Base-by-base conservation (phyloP, 2,888 invertebrate genomes). In the Pristionchus maxplancki region DNA sequence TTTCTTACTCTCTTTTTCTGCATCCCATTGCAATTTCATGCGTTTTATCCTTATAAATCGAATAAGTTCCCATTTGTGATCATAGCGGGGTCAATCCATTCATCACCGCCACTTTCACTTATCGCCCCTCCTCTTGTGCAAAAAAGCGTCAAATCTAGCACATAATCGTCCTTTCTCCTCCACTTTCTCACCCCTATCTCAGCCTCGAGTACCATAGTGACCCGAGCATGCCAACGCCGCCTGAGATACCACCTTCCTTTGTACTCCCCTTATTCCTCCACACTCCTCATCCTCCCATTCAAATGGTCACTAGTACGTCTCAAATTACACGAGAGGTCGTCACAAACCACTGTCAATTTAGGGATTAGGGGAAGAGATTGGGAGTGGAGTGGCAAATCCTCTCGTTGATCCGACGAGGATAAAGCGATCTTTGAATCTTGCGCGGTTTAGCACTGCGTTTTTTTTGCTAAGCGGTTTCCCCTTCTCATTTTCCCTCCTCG, bases 281-380 rank as follows among this genome's bases (percentile, higher is more conserved):
- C 17, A 13, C 44, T 40, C 24, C 24, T 48, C 74, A 9, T 48
- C 48, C n/a, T 11, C 13, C 28, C 44, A 48, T 78, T 78, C 78
- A 78, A 78, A 78, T 48, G 40, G 37, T 74, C 71, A 74, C 13
- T 34, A 34, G 40, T 34, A 20, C 67, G 74, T 78, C 78, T 78
- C 78, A 78, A 78, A 48, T 78, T 78, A 78, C 78, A 48, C 78
- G 78, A 78, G 71, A 71, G 71, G 71, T 71, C 71, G 71, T 37
- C 4, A 37, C 37, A 28, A 78, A 78, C 78, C 78, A 24, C 78
- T 78, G 1, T 15, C 78, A 78, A 71, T 78, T 78, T 78, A 17
- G 44, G 44, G 78, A 78, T 78, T 78, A 78, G 44, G 17, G 31
- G 31, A 15, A 20, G 31, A 5, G 37, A 71, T 17, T 71, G 71